These are phyloP conservation scores for Bubo scandiacus DNA, from an alignment of 2,113 vertebrate species.

Conservation along the genomic window DNA sequence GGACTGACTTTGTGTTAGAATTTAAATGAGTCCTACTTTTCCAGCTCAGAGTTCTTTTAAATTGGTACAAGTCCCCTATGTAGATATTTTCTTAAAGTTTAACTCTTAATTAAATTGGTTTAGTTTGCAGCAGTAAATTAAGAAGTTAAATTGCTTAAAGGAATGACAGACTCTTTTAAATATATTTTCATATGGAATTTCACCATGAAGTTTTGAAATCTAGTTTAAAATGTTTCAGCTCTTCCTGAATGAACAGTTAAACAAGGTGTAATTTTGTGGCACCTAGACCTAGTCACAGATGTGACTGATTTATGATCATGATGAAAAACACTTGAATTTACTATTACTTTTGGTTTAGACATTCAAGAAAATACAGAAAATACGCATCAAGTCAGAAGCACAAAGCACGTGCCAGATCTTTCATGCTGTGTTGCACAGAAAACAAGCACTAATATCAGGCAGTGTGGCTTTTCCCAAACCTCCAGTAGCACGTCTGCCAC, in stretches of 20 bases:
- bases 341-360: background rate
- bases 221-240: background rate
- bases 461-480: background rate
- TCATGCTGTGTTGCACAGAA: background rate
- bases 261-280: background rate
- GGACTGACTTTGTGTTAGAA: background rate
- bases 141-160: background rate
- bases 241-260: background rate
- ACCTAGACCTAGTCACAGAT: background rate
- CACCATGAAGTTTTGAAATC: background rate
- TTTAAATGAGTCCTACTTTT: background rate
- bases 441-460: background rate
- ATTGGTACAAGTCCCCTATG: background rate
- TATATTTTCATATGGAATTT: background rate
- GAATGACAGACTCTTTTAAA: background rate
- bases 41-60: background rate
- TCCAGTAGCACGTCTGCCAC: background rate
- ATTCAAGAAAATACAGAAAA: constrained; percentile 21
- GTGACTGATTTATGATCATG: background rate
- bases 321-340: constrained; percentile 15
- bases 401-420: background rate
- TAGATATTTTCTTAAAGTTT: background rate
- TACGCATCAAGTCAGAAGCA: background rate
- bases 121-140: background rate
- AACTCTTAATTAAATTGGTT: background rate